These are phyloP conservation scores for Drosophila testacea DNA, from an alignment of 2,888 invertebrate genomes.

Conservation along the genomic window DNA sequence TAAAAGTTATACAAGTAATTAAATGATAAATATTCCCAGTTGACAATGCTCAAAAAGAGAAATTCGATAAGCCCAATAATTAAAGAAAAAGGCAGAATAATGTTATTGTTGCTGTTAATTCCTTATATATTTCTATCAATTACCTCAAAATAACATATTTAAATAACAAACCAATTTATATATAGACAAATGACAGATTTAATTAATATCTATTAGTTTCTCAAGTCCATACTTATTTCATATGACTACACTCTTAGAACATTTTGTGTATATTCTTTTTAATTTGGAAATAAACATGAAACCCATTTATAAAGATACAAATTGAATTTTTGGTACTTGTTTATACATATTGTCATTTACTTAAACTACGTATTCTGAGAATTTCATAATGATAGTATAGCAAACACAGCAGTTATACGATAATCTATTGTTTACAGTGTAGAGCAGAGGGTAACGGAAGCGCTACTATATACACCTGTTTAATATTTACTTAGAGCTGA, in stretches of 20 bases:
- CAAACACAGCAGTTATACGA: slow-evolving; percentile 5
- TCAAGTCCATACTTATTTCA: no score
- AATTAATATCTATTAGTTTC: no score
- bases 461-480: neutral
- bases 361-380: neutral
- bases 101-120: no score
- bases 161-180: no score
- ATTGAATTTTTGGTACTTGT: neutral
- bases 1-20: neutral
- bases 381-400: neutral
- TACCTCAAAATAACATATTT: no score
- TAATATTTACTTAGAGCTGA: slow-evolving; percentile 1
- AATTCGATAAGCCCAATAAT: neutral
- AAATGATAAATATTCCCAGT: neutral
- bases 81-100: neutral
- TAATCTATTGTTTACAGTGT: slow-evolving; percentile 1
- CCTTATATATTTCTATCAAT: no score
- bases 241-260: no score
- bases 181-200: no score
- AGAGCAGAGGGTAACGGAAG: slow-evolving; percentile 2
- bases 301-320: neutral
- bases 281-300: neutral
- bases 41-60: neutral
- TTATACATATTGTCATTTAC: neutral
- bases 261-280: no score